Evolutionary conservation across 2,888 invertebrate genomes (phyloP).

Genomic region (Brachylomia viminalis): DNA sequence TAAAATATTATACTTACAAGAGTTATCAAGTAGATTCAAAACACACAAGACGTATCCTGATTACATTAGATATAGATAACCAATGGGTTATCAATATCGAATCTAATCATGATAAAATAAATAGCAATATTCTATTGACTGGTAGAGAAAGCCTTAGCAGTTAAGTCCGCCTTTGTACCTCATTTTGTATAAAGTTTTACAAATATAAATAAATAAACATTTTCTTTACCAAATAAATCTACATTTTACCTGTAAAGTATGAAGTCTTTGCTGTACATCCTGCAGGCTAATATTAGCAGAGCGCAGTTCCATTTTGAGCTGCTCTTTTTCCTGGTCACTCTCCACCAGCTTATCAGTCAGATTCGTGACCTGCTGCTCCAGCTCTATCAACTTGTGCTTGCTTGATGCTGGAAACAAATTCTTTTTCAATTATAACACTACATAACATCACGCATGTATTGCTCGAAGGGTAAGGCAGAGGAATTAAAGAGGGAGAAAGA

Average conservation of each 20-base stretch:
- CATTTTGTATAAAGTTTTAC: neutral
- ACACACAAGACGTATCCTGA: no score
- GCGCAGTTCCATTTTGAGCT: constrained; percentile 83
- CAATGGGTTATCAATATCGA: no score
- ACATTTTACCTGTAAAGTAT: constrained; percentile 81
- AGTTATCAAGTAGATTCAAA: neutral
- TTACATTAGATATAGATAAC: no score
- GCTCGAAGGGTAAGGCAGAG: no score
- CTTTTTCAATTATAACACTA: neutral
- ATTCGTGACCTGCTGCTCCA: constrained; percentile 82
- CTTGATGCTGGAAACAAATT: constrained; percentile 78
- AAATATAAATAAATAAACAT: neutral
- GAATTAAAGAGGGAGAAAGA: no score
- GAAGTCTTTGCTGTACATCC: constrained; percentile 85
- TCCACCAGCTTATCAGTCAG: constrained; percentile 79
- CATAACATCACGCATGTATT: no score
- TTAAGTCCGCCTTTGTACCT: neutral
- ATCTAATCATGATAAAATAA: neutral
- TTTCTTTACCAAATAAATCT: neutral
- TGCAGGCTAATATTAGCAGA: constrained; percentile 84
- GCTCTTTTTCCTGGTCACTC: constrained; percentile 84
- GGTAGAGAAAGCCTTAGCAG: neutral
- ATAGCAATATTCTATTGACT: neutral
- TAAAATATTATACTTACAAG: neutral
- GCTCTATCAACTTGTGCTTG: constrained; percentile 84